Conservation (phyloP, 2,113 vertebrate genomes). For the Hippoglossus stenolepis region DNA sequence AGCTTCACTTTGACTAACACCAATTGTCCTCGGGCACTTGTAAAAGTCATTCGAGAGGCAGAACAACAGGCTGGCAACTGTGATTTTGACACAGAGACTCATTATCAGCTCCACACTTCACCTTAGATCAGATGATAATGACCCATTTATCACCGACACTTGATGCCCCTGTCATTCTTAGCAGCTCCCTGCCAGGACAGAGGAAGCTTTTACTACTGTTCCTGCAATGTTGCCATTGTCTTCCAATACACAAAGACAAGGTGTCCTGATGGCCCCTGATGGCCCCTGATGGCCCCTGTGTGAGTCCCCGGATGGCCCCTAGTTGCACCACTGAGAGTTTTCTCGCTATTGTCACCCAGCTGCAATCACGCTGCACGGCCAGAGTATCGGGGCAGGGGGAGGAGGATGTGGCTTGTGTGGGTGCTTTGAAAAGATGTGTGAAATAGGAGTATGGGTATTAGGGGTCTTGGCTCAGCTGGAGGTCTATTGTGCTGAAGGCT, state of each 20-base stretch:
- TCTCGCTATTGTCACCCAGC: slow-evolving; percentile 75
- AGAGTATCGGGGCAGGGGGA: slow-evolving; percentile 42
- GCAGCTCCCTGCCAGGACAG: slow-evolving; percentile 74
- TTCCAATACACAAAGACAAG: slow-evolving; percentile 83
- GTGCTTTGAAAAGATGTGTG: slow-evolving; percentile 84
- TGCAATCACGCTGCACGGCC: slow-evolving; percentile 58
- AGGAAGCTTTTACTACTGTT: slow-evolving; percentile 79
- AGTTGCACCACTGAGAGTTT: slow-evolving; percentile 50
- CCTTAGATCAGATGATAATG: slow-evolving; percentile 78
- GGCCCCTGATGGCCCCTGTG: slow-evolving; percentile 63
- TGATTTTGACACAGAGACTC: slow-evolving; percentile 56
- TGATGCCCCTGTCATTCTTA: slow-evolving; percentile 67
- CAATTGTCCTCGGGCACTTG: slow-evolving; percentile 5
- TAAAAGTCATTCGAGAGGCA: slow-evolving; percentile 14
- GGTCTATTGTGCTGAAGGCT: slow-evolving; percentile 77
- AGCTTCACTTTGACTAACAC: background rate
- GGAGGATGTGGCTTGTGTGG: slow-evolving; percentile 61
- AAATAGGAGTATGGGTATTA: slow-evolving; percentile 85
- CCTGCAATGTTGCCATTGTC: slow-evolving; percentile 76
- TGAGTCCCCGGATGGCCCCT: slow-evolving; percentile 48
- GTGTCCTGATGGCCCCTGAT: slow-evolving; percentile 71
- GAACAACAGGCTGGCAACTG: slow-evolving; percentile 39
- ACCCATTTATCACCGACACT: slow-evolving; percentile 78
- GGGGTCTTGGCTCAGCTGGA: slow-evolving; percentile 76
- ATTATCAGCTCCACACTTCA: slow-evolving; percentile 76